Percentiles rank a stretch among this genome's conserved stretches.
Conservation (phyloP, 2,113 vertebrate genomes). For the Butorides virescens region DNA sequence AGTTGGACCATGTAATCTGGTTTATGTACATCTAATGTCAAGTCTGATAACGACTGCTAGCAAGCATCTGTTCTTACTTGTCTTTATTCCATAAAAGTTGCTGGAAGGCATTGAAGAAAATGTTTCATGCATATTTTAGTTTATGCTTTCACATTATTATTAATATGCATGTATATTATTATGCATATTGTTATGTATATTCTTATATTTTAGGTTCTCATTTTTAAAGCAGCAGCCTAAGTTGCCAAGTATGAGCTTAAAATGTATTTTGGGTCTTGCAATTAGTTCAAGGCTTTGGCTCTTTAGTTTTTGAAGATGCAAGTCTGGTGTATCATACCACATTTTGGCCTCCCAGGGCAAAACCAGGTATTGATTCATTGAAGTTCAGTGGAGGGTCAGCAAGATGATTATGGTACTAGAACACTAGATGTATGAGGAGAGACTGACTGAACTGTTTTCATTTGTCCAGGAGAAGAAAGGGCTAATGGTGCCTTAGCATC, state of each 20-base stretch:
- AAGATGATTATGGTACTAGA: not conserved
- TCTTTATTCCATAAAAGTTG: not conserved
- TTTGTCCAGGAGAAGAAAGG: not conserved
- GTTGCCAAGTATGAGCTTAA: not conserved
- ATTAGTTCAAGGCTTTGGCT: not conserved
- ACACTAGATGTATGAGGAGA: not conserved
- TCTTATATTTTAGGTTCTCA: not conserved
- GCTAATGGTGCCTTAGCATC: not conserved
- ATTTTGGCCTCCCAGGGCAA: not conserved
- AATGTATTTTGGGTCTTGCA: not conserved
- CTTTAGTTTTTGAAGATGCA: not conserved
- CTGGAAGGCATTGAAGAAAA: not conserved
- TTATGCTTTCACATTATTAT: not conserved
- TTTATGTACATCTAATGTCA: not conserved
- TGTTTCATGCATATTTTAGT: not conserved
- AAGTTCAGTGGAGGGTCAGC: not conserved
- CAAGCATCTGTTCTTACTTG: not conserved
- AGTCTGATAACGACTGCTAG: not conserved
- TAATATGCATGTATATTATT: not conserved
- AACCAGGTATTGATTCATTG: not conserved
- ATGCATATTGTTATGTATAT: not conserved
- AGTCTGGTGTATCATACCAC: not conserved
- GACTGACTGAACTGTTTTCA: not conserved
- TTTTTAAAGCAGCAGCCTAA: not conserved
- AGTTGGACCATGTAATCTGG: not conserved